phyloP scores from a whole-genome alignment of 2,113 vertebrate genomes.

The Urocolius indicus region DNA sequence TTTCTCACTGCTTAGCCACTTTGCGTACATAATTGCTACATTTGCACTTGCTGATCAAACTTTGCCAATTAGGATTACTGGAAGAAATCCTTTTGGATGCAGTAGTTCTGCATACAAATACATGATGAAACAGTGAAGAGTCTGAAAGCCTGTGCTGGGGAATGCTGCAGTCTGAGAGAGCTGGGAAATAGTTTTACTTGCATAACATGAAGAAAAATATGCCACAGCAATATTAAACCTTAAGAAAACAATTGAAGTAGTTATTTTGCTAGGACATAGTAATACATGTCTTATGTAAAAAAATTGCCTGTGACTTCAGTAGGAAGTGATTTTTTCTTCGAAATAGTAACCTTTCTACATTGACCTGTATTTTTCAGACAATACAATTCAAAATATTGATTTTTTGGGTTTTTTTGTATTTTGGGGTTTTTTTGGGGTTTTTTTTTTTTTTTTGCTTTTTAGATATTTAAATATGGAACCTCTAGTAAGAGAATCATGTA shows the following conservation, averaged over 20 bases:
- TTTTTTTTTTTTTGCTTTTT: not conserved
- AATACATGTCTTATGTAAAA: not conserved
- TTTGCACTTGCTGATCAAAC: not conserved
- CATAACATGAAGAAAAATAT: not conserved
- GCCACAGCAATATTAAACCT: not conserved
- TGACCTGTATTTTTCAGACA: not conserved
- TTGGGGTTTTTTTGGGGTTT: too few species aligned
- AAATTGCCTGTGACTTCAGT: not conserved
- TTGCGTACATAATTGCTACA: not conserved
- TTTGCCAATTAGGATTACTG: not conserved
- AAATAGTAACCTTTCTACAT: not conserved
- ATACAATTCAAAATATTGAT: not conserved
- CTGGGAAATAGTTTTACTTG: not conserved
- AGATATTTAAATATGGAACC: not conserved
- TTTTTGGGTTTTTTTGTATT: too few species aligned
- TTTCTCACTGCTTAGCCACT: not conserved
- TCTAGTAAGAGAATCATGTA: not conserved
- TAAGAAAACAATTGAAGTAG: not conserved
- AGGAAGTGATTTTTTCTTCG: not conserved
- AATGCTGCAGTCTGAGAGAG: not conserved
- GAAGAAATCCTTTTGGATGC: not conserved
- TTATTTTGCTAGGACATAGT: not conserved
- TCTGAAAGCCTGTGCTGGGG: not conserved
- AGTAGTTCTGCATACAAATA: not conserved
- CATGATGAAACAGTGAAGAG: not conserved